Percentiles rank a stretch among this genome's conserved stretches.
phyloP scores from a whole-genome alignment of 2,888 invertebrate species.

The Oeneis ivallda region DNA sequence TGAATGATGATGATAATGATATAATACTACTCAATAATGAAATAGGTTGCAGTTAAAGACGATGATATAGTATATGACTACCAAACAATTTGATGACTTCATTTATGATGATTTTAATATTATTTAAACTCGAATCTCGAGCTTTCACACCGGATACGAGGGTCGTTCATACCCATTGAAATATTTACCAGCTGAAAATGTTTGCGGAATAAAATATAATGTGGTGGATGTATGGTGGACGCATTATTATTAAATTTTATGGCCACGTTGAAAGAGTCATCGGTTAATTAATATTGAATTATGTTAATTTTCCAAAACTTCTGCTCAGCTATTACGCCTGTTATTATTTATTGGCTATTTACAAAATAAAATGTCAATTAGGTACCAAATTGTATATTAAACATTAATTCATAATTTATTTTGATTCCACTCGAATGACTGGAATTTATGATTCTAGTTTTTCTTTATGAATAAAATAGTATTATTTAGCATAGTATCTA shows the following conservation, averaged over 20 bases:
- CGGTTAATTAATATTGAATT: conserved; percentile 31
- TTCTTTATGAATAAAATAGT: background rate
- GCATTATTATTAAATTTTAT: conserved; percentile 35
- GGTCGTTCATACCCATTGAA: conserved; percentile 33
- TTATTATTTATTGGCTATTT: conserved; percentile 10
- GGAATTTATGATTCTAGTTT: background rate
- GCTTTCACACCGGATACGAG: conserved; percentile 19
- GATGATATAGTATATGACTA: too few relatives aligned
- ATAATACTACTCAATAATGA: too few relatives aligned
- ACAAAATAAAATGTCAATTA: conserved; percentile 1
- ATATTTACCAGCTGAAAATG: conserved; percentile 37
- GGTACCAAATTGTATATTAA: background rate
- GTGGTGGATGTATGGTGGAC: conserved; percentile 25
- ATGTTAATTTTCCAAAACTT: conserved; percentile 30
- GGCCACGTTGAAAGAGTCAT: conserved; percentile 31
- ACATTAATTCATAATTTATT: background rate
- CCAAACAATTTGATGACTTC: conserved; percentile 8
- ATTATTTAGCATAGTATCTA: too few relatives aligned
- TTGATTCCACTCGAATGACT: background rate
- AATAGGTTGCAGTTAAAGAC: too few relatives aligned
- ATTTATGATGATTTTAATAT: background rate
- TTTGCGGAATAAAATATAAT: conserved; percentile 37
- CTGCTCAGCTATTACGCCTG: conserved; percentile 5
- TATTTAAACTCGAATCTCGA: conserved; percentile 9
- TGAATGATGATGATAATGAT: too few relatives aligned